Evolutionary conservation across 2,888 invertebrate genomes (phyloP).

Genomic region (Lobophora halterata): DNA sequence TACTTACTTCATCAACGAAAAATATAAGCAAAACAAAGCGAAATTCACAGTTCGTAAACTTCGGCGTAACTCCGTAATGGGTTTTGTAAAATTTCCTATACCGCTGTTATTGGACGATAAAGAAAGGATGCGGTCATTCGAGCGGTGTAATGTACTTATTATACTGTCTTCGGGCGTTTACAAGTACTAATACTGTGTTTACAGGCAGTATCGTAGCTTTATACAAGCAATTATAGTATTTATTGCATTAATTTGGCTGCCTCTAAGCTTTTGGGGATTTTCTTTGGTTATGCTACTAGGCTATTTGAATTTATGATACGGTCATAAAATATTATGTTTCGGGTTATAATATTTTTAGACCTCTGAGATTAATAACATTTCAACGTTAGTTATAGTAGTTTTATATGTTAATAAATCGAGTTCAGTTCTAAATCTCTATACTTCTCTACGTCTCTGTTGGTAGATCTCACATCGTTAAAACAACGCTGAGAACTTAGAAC

Average conservation of each 20-base stretch:
- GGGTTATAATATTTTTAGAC: too few species aligned
- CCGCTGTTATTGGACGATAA: conserved; percentile 53
- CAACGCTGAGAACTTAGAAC: too few species aligned
- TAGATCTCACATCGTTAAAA: too few species aligned
- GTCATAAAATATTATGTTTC: conserved; percentile 13
- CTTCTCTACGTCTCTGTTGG: too few species aligned
- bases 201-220: conserved; percentile 44
- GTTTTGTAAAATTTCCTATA: conserved; percentile 55
- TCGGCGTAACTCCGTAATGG: conserved; percentile 49
- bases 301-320: conserved; percentile 9
- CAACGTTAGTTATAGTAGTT: too few species aligned
- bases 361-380: too few species aligned
- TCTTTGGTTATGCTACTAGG: conserved; percentile 8
- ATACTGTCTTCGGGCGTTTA: conserved; percentile 51
- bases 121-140: conserved; percentile 54
- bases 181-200: conserved; percentile 41
- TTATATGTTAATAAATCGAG: too few species aligned
- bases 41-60: conserved; percentile 59
- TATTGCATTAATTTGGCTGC: conserved; percentile 51
- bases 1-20: conserved; percentile 20
- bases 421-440: too few species aligned
- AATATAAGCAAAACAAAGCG: conserved; percentile 31
- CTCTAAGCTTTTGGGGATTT: conserved; percentile 31
- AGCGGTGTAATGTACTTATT: conserved; percentile 59
- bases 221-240: conserved; percentile 57